phyloP scores from a whole-genome alignment of 2,113 vertebrate genomes.

The Platycercus adscitus region DNA sequence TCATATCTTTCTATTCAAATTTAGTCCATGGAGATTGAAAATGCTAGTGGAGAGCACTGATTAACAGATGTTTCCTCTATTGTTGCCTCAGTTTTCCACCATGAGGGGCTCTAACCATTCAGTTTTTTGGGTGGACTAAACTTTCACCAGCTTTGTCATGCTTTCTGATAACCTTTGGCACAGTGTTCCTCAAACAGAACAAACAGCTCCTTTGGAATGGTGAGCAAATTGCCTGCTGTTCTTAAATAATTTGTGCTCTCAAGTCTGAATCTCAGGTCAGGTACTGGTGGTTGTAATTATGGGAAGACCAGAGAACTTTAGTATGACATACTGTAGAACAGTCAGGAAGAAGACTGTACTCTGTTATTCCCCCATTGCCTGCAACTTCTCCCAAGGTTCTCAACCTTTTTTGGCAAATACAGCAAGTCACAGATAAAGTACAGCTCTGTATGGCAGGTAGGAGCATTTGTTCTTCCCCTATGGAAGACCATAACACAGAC shows the following conservation, averaged over 20 bases:
- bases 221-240: not conserved
- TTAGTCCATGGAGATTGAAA: not conserved
- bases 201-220: not conserved
- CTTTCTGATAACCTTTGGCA: constrained; percentile 14
- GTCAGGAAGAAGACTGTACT: not conserved
- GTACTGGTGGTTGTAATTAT: not conserved
- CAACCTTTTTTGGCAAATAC: not conserved
- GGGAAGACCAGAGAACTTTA: not conserved
- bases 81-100: not conserved
- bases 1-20: not conserved
- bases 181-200: not conserved
- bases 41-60: not conserved
- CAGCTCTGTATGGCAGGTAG: not conserved
- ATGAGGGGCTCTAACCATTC: not conserved
- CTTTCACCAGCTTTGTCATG: not conserved
- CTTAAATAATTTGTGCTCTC: constrained; percentile 1
- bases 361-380: not conserved
- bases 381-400: not conserved
- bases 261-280: not conserved
- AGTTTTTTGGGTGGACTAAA: not conserved
- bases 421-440: not conserved
- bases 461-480: not conserved
- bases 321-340: not conserved
- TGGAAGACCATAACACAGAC: not conserved
- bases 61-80: constrained; percentile 8